Evolutionary conservation across 1,140 invertebrate species (phyloP).

Genomic region (Octopus bimaculoides): DNA sequence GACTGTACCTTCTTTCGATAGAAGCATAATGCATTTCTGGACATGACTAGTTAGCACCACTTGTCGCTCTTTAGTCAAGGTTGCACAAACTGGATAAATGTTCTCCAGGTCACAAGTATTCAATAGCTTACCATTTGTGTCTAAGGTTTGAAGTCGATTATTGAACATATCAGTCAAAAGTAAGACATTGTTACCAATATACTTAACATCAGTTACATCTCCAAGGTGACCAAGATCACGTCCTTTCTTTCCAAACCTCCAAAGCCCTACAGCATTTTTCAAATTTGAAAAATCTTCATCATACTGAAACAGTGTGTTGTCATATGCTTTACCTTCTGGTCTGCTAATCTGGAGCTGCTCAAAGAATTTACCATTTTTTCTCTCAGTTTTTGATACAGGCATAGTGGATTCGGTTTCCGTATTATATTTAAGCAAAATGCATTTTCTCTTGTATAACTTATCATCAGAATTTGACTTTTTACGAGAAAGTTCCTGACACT

Average conservation of each 20-base stretch:
- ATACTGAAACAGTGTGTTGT: constrained; percentile 14
- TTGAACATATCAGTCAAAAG: constrained; percentile 32
- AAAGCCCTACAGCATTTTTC: neutral
- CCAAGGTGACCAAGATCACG: constrained; percentile 24
- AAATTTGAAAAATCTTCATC: constrained; percentile 10
- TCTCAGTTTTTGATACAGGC: too few species aligned
- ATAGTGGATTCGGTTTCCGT: too few species aligned
- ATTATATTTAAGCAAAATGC: too few species aligned
- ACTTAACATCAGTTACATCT: constrained; percentile 28
- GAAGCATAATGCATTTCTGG: constrained; percentile 24
- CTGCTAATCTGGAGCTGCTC: too few species aligned
- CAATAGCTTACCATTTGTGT: neutral
- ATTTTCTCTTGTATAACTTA: too few species aligned
- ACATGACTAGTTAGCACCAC: constrained; percentile 26
- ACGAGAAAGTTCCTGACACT: too few species aligned
- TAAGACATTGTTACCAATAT: constrained; percentile 14
- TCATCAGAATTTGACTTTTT: too few species aligned
- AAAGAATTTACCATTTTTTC: too few species aligned
- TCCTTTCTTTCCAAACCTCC: constrained; percentile 25
- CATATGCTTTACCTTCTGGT: neutral
- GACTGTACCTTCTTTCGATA: constrained; percentile 20
- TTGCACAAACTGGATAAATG: constrained; percentile 23
- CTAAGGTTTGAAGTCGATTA: constrained; percentile 27
- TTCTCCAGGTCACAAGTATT: constrained; percentile 17
- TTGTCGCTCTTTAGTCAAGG: constrained; percentile 18